Evolutionary conservation across 2,113 vertebrate genomes (phyloP).

Genomic region (Odocoileus hemionus): DNA sequence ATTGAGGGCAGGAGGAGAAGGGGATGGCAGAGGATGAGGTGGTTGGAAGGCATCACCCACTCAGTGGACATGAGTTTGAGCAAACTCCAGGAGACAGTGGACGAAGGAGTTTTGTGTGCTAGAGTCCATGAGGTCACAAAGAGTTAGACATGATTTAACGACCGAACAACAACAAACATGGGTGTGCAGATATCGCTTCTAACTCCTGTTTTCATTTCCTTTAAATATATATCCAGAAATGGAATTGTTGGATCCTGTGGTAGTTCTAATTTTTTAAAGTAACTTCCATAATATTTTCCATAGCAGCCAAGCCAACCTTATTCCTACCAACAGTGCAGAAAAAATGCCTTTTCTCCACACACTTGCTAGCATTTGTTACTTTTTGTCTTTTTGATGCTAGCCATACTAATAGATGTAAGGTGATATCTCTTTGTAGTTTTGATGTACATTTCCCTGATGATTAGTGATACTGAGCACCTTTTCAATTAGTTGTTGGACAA

Average conservation of each 20-base stretch:
- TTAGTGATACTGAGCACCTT: background rate
- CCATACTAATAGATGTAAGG: background rate
- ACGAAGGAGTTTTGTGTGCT: background rate
- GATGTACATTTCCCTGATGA: background rate
- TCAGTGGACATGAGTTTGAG: background rate
- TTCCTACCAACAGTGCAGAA: background rate
- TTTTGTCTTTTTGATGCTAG: background rate
- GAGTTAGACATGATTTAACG: background rate
- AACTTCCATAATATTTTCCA: background rate
- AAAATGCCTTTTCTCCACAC: background rate
- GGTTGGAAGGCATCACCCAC: background rate
- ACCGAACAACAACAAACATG: background rate
- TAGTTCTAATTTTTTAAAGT: background rate
- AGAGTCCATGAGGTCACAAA: background rate
- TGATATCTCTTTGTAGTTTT: background rate
- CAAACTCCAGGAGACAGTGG: background rate
- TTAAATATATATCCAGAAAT: background rate
- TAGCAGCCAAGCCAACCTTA: background rate
- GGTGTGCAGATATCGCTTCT: background rate
- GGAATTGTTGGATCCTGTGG: background rate
- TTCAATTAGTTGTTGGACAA: background rate
- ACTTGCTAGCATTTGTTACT: background rate
- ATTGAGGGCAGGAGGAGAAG: background rate
- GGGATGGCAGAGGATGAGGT: accelerated
- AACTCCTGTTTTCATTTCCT: background rate